These are phyloP conservation scores for roundworm (Caenorhabditis elegans) DNA, from an alignment of 1,140 invertebrate genomes.

Conservation along the genomic window DNA sequence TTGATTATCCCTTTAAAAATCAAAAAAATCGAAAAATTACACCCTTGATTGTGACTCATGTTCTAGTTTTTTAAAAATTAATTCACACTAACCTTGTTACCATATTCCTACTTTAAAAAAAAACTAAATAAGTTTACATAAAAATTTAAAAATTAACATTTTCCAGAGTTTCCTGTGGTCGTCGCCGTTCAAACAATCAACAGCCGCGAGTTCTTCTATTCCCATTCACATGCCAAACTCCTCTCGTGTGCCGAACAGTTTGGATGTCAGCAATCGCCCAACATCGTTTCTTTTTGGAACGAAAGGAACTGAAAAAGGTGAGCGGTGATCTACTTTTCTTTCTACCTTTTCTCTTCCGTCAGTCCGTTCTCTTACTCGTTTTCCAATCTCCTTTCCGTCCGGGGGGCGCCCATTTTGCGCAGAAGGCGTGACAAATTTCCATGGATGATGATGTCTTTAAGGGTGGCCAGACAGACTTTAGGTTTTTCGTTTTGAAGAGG, in stretches of 20 bases:
- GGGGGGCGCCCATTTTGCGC: too few relatives aligned
- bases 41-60: too few relatives aligned
- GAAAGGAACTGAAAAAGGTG: slow-evolving; percentile 21
- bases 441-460: slow-evolving; percentile 20
- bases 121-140: too few relatives aligned
- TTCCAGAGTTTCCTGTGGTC: slow-evolving; percentile 8
- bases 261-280: slow-evolving; percentile 20
- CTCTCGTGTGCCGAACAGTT: not conserved
- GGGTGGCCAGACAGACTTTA: not conserved
- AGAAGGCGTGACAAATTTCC: slow-evolving; percentile 20
- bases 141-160: too few relatives aligned
- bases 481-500: too few relatives aligned
- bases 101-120: too few relatives aligned
- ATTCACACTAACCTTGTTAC: too few relatives aligned
- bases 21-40: too few relatives aligned
- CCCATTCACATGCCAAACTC: slow-evolving; percentile 15
- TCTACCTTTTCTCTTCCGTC: too few relatives aligned
- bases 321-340: not conserved
- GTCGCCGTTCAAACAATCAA: slow-evolving; percentile 1
- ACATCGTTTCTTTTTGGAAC: slow-evolving; percentile 17
- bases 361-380: not conserved
- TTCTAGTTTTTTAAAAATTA: too few relatives aligned
- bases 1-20: too few relatives aligned
- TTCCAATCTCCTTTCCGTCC: not conserved
- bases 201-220: not conserved